Percentiles rank a stretch among this genome's conserved stretches.
phyloP scores from a whole-genome alignment of 2,888 invertebrate species.

The Patella caerulea region DNA sequence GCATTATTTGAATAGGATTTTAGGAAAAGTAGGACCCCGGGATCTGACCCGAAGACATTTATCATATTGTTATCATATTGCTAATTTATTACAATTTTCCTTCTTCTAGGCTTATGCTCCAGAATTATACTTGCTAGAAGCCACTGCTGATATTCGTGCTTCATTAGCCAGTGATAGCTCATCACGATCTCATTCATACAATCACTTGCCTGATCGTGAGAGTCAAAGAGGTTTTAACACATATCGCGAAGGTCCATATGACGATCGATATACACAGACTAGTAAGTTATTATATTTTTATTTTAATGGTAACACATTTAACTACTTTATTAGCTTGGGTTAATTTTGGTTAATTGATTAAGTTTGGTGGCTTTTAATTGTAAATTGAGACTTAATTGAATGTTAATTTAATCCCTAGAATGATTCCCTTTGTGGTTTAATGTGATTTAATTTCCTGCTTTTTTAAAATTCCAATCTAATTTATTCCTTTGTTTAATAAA shows the following conservation, averaged over 20 bases:
- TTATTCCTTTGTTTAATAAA: too few species aligned
- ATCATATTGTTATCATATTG: constrained; percentile 1
- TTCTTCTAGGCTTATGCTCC: constrained; percentile 60
- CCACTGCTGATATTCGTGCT: constrained; percentile 47
- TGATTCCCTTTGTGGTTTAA: too few species aligned
- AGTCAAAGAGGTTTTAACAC: constrained; percentile 18
- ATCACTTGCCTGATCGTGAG: constrained; percentile 12
- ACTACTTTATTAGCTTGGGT: too few species aligned
- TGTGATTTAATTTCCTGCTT: too few species aligned
- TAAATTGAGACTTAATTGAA: too few species aligned
- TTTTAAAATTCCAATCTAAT: too few species aligned
- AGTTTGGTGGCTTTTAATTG: too few species aligned
- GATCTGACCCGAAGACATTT: background rate
- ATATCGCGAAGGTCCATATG: constrained; percentile 19
- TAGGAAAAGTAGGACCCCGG: background rate
- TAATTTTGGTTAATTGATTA: too few species aligned
- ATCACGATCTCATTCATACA: constrained; percentile 42
- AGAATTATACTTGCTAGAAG: constrained; percentile 64
- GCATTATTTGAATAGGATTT: background rate
- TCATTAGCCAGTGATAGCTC: constrained; percentile 47
- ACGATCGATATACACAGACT: constrained; percentile 4
- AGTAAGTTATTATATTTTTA: background rate
- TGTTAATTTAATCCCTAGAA: too few species aligned
- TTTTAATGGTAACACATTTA: background rate
- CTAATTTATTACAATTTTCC: constrained; percentile 6